Evolutionary conservation across 2,888 invertebrate genomes (phyloP).

Genomic region (Temnothorax ravouxi): DNA sequence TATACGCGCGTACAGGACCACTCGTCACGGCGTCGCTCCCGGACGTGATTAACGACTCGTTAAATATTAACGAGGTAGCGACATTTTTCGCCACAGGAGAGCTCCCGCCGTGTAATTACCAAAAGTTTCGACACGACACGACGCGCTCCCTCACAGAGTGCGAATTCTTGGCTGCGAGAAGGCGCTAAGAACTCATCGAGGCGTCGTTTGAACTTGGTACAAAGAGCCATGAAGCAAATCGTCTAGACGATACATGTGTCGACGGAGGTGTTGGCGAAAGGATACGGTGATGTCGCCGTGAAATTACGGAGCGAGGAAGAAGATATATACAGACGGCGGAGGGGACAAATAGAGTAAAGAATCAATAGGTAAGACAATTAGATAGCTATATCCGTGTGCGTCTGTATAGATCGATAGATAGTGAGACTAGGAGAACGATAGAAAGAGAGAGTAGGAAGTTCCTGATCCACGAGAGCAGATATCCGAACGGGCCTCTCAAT

Average conservation of each 20-base stretch:
- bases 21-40: slow-evolving; percentile 47
- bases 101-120: slow-evolving; percentile 52
- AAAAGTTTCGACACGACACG: slow-evolving; percentile 48
- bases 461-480: slow-evolving; percentile 70
- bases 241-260: slow-evolving; percentile 56
- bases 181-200: slow-evolving; percentile 46
- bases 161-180: slow-evolving; percentile 42
- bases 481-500: slow-evolving; percentile 74
- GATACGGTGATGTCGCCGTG: slow-evolving; percentile 30
- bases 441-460: slow-evolving; percentile 48
- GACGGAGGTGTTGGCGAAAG: slow-evolving; percentile 42
- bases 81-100: slow-evolving; percentile 52
- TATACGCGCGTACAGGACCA: slow-evolving; percentile 45
- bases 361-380: slow-evolving; percentile 21
- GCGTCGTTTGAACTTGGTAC: slow-evolving; percentile 57
- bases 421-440: slow-evolving; percentile 28
- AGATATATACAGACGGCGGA: not conserved
- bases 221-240: slow-evolving; percentile 60
- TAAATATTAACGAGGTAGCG: slow-evolving; percentile 57
- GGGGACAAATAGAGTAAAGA: slow-evolving; percentile 28
- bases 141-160: slow-evolving; percentile 10
- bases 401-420: slow-evolving; percentile 37
- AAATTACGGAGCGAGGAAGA: slow-evolving; percentile 39
- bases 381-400: slow-evolving; percentile 28
- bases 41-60: slow-evolving; percentile 56